Evolutionary conservation across 2,888 invertebrate species (phyloP).

Genomic region (Nephrotoma guestfalica): DNA sequence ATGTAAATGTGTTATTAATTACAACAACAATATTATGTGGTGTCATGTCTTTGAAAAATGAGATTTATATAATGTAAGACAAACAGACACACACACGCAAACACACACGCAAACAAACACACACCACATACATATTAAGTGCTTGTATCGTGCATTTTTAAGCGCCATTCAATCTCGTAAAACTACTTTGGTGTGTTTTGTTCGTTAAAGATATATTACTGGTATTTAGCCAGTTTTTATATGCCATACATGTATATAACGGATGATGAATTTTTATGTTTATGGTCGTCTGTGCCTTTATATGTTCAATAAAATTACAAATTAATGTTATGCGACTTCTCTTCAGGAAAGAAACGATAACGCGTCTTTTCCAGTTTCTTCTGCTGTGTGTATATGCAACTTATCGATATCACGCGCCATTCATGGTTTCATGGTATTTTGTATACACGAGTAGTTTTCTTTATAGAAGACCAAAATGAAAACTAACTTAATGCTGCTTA

Average conservation of each 20-base stretch:
- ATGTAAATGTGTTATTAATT: background rate
- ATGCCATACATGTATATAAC: background rate
- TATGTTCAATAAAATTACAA: background rate
- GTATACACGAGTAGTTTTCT: background rate
- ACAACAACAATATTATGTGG: background rate
- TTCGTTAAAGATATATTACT: background rate
- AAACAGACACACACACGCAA: background rate
- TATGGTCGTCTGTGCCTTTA: background rate
- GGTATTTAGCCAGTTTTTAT: background rate
- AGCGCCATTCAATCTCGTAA: background rate
- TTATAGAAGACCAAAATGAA: background rate
- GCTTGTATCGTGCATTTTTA: background rate
- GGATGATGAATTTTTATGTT: background rate
- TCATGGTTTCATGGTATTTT: background rate
- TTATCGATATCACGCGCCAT: background rate
- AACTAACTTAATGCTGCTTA: background rate
- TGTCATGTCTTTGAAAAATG: background rate
- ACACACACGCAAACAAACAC: background rate
- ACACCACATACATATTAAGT: background rate
- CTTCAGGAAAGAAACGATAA: background rate
- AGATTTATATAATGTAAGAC: background rate
- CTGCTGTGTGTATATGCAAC: background rate
- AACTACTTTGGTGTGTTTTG: background rate
- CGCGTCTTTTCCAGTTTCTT: background rate
- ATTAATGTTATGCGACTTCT: background rate